A percentile compares a stretch with the other conserved stretches of the same genome.
phyloP scores from a whole-genome alignment of 2,113 vertebrate genomes.

The Dolichallabes microphthalmus region DNA sequence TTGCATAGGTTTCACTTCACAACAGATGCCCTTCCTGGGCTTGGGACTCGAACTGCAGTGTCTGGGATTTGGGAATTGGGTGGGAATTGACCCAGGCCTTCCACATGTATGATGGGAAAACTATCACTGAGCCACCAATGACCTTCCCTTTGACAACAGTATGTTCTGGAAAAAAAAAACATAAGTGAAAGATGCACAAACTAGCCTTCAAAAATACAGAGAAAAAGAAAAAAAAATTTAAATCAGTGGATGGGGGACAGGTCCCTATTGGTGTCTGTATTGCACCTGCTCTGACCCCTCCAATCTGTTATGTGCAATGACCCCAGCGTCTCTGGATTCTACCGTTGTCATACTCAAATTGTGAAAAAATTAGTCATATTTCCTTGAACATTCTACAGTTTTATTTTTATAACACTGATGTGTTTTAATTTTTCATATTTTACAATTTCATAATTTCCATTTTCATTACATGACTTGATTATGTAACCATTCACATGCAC shows the following conservation, averaged over 20 bases:
- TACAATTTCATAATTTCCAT: background rate
- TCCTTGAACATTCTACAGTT: slow-evolving; percentile 16
- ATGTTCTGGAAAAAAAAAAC: background rate
- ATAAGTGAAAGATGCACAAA: slow-evolving; percentile 26
- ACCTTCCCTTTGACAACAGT: background rate
- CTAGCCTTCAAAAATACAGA: slow-evolving; percentile 2
- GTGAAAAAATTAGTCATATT: slow-evolving; percentile 47
- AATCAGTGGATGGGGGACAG: slow-evolving; percentile 8
- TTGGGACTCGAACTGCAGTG: too few relatives aligned
- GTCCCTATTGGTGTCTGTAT: slow-evolving; percentile 50
- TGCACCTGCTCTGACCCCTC: slow-evolving; percentile 55
- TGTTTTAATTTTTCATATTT: background rate
- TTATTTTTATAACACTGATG: slow-evolving; percentile 1
- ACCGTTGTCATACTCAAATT: slow-evolving; percentile 49
- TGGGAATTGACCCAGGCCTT: too few relatives aligned
- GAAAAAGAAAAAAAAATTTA: background rate
- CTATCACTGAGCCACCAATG: background rate
- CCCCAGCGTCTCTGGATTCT: slow-evolving; percentile 56
- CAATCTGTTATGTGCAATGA: slow-evolving; percentile 37
- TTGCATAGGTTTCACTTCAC: too few relatives aligned
- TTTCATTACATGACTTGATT: background rate
- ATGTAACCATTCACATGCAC: background rate
- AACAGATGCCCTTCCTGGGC: too few relatives aligned
- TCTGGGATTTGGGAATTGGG: too few relatives aligned
- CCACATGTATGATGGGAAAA: too few relatives aligned